These are phyloP conservation scores for Florisuga fusca DNA, from an alignment of 2,797 vertebrate genomes.

Conservation along the genomic window DNA sequence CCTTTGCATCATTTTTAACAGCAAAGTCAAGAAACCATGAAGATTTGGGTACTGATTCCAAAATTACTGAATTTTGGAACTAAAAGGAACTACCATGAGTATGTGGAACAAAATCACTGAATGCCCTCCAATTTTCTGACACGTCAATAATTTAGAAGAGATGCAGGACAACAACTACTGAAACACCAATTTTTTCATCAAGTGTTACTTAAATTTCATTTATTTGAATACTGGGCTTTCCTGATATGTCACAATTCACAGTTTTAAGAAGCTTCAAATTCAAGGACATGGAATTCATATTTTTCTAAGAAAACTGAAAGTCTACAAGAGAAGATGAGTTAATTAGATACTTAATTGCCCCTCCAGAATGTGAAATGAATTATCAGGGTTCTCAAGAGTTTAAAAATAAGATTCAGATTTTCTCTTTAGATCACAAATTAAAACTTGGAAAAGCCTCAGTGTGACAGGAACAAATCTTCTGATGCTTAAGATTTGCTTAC, in stretches of 20 bases:
- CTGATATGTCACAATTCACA: neutral
- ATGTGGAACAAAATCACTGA: neutral
- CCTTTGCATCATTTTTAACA: neutral
- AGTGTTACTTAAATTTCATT: neutral
- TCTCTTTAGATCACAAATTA: neutral
- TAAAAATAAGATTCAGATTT: neutral
- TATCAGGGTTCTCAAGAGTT: neutral
- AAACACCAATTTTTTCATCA: neutral
- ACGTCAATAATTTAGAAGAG: neutral
- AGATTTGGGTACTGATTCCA: neutral
- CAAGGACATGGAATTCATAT: neutral
- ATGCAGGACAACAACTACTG: neutral
- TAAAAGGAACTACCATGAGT: neutral
- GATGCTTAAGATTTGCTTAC: slow-evolving; percentile 40
- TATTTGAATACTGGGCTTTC: neutral
- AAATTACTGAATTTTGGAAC: neutral
- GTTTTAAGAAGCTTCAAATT: neutral
- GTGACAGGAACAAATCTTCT: neutral
- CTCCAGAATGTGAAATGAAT: neutral
- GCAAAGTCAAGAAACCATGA: neutral
- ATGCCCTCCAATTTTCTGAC: neutral
- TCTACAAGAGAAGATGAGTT: neutral
- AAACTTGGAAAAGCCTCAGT: neutral
- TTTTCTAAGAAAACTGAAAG: neutral
- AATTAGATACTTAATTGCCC: neutral